Evolutionary conservation across 2,797 vertebrate species (phyloP).

Genomic region (Paguma larvata): DNA sequence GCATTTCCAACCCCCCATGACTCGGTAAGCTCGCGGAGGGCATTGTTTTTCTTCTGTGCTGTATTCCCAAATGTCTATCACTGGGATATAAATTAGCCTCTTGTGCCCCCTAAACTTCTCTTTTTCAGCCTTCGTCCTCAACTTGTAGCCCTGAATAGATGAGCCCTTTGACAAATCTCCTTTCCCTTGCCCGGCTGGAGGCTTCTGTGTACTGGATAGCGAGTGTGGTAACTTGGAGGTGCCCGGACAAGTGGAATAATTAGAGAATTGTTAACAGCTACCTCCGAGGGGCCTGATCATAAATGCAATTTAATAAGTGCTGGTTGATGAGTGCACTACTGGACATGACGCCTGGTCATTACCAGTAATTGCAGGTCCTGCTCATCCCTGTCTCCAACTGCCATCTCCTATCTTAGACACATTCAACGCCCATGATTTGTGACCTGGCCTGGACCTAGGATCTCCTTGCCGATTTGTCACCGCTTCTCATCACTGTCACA

Average conservation of each 20-base stretch:
- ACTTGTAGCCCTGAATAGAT: background rate
- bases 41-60: background rate
- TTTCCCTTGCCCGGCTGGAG: background rate
- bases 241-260: background rate
- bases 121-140: background rate
- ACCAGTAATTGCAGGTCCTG: background rate
- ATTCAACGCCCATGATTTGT: background rate
- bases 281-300: background rate
- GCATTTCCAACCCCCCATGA: background rate
- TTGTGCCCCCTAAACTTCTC: background rate
- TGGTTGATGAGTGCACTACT: background rate
- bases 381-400: background rate
- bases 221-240: background rate
- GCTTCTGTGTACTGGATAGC: background rate
- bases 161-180: background rate
- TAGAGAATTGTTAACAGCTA: background rate
- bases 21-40: background rate
- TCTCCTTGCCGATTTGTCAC: background rate
- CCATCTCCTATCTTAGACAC: background rate
- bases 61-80: background rate
- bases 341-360: background rate
- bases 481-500: background rate
- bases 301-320: background rate
- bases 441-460: too few relatives aligned
- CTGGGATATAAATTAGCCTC: background rate